These are phyloP conservation scores for Mythimna albipuncta DNA, from an alignment of 2,888 invertebrate genomes.

Conservation along the genomic window DNA sequence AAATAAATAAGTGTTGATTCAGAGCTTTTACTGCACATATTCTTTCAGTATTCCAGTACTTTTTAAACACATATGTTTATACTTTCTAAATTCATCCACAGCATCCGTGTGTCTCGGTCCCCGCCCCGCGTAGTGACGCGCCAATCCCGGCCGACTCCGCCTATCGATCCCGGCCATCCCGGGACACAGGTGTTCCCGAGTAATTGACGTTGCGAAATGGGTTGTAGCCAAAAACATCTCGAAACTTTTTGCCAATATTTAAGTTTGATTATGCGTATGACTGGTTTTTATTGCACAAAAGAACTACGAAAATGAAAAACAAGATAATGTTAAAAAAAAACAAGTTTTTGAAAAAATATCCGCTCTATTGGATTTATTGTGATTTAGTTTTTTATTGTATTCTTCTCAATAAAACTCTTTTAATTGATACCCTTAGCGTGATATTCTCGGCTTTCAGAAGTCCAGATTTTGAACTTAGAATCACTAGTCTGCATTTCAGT, in stretches of 20 bases:
- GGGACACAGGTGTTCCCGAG: conserved; percentile 82
- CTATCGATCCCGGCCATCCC: conserved; percentile 77
- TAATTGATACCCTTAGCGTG: too few species aligned
- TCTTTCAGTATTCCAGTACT: background rate
- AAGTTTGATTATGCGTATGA: conserved; percentile 21
- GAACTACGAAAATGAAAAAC: background rate
- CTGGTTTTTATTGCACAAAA: conserved; percentile 10
- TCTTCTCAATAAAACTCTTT: too few species aligned
- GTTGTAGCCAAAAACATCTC: conserved; percentile 60
- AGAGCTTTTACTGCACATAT: background rate
- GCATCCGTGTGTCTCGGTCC: conserved; percentile 71
- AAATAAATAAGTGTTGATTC: background rate
- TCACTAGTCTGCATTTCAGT: too few species aligned
- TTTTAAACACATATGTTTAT: too few species aligned
- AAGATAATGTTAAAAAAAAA: background rate
- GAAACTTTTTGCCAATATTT: conserved; percentile 57
- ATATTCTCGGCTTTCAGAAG: too few species aligned
- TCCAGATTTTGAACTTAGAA: too few species aligned
- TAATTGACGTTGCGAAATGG: conserved; percentile 77
- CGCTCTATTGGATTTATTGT: too few species aligned
- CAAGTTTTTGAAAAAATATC: too few species aligned
- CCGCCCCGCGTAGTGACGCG: conserved; percentile 70
- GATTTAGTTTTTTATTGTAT: too few species aligned
- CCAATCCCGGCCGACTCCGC: conserved; percentile 84
- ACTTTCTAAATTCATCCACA: conserved; percentile 34